These are phyloP conservation scores for Brachionus sp. DNA, from an alignment of 1,140 invertebrate genomes.

Conservation along the genomic window DNA sequence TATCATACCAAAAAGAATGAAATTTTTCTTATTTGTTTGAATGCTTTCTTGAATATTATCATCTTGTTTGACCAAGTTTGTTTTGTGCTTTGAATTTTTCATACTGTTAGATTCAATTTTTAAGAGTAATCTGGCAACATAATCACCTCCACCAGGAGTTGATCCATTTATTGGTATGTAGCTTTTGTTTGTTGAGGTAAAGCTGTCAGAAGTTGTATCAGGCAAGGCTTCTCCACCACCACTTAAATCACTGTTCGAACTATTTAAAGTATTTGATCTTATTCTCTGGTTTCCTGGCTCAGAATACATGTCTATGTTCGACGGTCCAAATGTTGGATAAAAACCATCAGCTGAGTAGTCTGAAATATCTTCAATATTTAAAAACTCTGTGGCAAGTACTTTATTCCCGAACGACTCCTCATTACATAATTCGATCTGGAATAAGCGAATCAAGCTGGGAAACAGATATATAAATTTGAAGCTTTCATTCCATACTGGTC, in stretches of 20 bases:
- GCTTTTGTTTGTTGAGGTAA: not conserved
- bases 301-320: constrained; percentile 37
- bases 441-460: constrained; percentile 13
- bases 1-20: constrained; percentile 18
- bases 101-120: not conserved
- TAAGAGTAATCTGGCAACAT: not conserved
- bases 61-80: not conserved
- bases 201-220: not conserved
- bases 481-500: constrained; percentile 33
- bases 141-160: constrained; percentile 17
- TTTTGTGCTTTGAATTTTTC: constrained; percentile 12
- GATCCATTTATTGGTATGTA: constrained; percentile 25
- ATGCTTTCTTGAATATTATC: not conserved
- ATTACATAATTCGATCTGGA: constrained; percentile 13
- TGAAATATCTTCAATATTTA: constrained; percentile 36
- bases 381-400: constrained; percentile 27
- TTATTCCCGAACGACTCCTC: constrained; percentile 13
- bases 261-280: not conserved
- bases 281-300: constrained; percentile 14
- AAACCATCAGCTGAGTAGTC: not conserved
- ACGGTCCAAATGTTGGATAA: constrained; percentile 25
- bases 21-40: not conserved
- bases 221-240: not conserved
- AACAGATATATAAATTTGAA: constrained; percentile 34
- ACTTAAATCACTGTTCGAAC: not conserved